A percentile compares a stretch with the other conserved stretches of the same genome.
These are phyloP conservation scores for Plebejus anna DNA, from an alignment of 2,888 invertebrate species.

Conservation along the genomic window DNA sequence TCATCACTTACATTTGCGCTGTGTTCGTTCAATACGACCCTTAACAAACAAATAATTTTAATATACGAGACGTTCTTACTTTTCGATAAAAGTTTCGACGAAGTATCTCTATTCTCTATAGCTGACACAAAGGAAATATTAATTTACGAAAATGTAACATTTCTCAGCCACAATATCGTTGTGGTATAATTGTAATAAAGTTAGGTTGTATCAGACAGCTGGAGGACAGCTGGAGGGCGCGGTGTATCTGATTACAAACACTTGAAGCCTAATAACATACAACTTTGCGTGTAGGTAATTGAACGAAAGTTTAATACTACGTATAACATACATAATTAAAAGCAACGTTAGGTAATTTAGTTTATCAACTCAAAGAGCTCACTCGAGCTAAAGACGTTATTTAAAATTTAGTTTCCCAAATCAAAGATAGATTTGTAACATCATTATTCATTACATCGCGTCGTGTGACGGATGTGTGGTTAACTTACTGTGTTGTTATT, in stretches of 20 bases:
- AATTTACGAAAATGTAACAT: background rate
- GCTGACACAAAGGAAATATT: background rate
- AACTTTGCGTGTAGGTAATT: background rate
- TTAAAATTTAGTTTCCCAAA: background rate
- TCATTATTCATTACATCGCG: too few species aligned
- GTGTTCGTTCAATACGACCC: constrained; percentile 1
- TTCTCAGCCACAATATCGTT: background rate
- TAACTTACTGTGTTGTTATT: constrained; percentile 67
- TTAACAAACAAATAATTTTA: background rate
- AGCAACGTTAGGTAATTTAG: background rate
- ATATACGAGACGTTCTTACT: background rate
- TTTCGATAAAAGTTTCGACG: background rate
- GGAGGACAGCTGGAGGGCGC: background rate
- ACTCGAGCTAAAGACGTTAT: background rate
- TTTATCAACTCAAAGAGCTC: background rate
- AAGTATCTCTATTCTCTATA: background rate
- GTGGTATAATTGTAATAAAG: background rate
- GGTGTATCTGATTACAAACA: background rate
- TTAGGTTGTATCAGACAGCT: background rate
- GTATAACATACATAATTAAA: background rate
- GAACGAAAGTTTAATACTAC: background rate
- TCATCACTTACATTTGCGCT: background rate
- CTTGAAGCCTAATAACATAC: background rate
- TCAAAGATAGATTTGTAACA: too few species aligned
- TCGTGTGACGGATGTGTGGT: background rate